A percentile compares a stretch with the other conserved stretches of the same genome.
phyloP scores from a whole-genome alignment of 2,888 invertebrate genomes.

The Lepidocyrtinus sp. region DNA sequence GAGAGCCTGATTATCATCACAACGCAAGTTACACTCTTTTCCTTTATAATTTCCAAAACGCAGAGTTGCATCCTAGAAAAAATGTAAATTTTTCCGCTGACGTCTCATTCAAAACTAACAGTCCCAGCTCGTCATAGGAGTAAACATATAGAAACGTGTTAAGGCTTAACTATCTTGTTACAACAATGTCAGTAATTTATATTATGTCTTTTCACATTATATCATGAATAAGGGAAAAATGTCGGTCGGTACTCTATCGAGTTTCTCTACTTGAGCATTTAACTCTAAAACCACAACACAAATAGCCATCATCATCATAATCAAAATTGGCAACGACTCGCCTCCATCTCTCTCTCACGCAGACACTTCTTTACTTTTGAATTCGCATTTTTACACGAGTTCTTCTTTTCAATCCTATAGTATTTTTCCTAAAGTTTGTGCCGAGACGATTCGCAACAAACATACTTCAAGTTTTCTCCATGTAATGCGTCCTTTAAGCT shows the following conservation, averaged over 20 bases:
- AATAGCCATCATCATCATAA: conserved; percentile 52
- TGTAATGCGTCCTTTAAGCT: neutral
- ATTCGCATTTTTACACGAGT: neutral
- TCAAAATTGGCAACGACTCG: conserved; percentile 58
- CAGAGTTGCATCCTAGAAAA: too few relatives aligned
- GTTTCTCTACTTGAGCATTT: conserved; percentile 27
- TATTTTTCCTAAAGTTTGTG: conserved; percentile 31
- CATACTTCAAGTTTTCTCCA: conserved; percentile 17
- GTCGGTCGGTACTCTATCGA: neutral
- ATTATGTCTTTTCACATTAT: neutral
- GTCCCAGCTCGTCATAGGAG: too few relatives aligned
- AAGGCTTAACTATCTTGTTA: too few relatives aligned
- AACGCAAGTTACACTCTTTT: too few relatives aligned
- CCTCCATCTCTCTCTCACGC: neutral
- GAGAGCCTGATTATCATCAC: too few relatives aligned
- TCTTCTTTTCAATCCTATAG: conserved; percentile 10
- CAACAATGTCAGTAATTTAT: too few relatives aligned
- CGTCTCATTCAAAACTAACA: too few relatives aligned
- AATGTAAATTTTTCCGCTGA: too few relatives aligned
- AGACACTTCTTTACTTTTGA: neutral
- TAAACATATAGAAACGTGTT: too few relatives aligned
- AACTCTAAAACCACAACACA: conserved; percentile 48
- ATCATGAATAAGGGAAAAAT: too few relatives aligned
- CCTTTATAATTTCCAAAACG: too few relatives aligned
- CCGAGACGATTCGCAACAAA: conserved; percentile 52